Conservation (phyloP, 2,113 vertebrate genomes). For the Prolemur simus region DNA sequence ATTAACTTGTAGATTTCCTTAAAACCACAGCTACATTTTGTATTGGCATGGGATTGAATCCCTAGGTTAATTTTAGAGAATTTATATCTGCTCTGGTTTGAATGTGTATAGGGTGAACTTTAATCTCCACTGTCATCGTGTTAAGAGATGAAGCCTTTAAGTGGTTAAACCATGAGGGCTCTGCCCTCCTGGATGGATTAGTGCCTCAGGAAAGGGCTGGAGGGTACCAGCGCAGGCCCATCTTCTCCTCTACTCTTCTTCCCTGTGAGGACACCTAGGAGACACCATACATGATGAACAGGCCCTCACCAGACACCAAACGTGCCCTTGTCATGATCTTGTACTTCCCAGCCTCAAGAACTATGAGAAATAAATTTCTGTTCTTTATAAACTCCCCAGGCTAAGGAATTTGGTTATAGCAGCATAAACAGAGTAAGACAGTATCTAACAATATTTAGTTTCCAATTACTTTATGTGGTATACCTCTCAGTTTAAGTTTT, state of each 20-base stretch:
- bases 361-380: neutral
- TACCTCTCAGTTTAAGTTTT: neutral
- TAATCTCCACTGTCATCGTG: neutral
- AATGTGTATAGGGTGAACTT: neutral
- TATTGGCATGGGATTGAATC: neutral
- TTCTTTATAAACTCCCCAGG: neutral
- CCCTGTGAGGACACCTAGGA: no score
- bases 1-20: neutral
- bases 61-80: neutral
- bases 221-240: no score
- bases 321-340: neutral
- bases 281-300: neutral
- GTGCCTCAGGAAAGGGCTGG: accelerated
- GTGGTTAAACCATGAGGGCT: neutral
- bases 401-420: neutral
- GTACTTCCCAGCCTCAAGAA: neutral
- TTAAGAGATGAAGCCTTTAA: neutral
- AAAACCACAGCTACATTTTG: neutral
- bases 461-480: neutral
- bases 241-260: neutral
- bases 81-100: neutral
- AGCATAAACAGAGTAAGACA: neutral
- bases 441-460: neutral
- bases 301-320: no score
- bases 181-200: neutral